Evolutionary conservation across 2,888 invertebrate species (phyloP).

Genomic region (Euzophera pinguis): DNA sequence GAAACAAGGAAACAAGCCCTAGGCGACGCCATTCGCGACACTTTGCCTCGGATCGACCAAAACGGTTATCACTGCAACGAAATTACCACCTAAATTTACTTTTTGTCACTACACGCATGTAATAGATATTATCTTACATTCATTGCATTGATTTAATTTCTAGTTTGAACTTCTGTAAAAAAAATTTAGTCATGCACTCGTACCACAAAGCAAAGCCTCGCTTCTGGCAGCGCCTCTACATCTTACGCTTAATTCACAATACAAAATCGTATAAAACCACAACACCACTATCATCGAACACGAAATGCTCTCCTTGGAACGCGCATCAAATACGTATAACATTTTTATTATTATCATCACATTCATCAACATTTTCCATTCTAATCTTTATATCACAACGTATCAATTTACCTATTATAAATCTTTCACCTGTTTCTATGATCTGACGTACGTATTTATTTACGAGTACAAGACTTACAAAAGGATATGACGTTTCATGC

Average conservation of each 20-base stretch:
- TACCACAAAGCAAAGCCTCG: background rate
- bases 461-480: constrained; percentile 41
- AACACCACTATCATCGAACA: constrained; percentile 9
- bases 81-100: no score
- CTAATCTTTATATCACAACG: constrained; percentile 5
- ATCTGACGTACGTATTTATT: constrained; percentile 26
- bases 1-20: constrained; percentile 23
- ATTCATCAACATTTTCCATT: constrained; percentile 3
- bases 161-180: no score
- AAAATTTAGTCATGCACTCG: no score
- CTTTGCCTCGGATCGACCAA: background rate
- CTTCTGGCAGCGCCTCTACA: constrained; percentile 22
- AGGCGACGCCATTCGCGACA: constrained; percentile 14
- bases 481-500: constrained; percentile 68
- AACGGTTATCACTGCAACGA: no score
- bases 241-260: constrained; percentile 8
- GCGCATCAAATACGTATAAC: constrained; percentile 10
- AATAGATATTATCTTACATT: no score
- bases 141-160: no score
- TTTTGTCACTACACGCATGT: no score
- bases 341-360: constrained; percentile 12
- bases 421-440: constrained; percentile 23
- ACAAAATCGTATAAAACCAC: constrained; percentile 15
- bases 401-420: constrained; percentile 1
- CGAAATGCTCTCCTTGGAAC: constrained; percentile 14